Base-by-base conservation (phyloP, 1,140 invertebrate species). In the Hormaphis cornu region DNA sequence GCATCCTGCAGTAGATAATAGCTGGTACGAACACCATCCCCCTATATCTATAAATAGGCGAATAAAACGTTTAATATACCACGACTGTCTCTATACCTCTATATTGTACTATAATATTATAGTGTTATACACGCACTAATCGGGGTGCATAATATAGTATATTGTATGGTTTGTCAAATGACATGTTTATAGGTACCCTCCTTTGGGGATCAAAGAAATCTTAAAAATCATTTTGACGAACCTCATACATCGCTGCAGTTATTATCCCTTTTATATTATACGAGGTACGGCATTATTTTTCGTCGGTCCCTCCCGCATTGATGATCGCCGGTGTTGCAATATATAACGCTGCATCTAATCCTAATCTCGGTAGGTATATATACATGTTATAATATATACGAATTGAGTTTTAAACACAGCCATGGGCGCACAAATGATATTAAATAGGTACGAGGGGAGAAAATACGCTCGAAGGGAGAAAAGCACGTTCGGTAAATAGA, bases 401-500 rank as follows among this genome's bases (percentile, higher is more conserved):
- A n/a, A 52, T 56, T 56, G 30, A 56, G 53, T 56, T 37, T 56
- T 37, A 56, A 56, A 37, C 24, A 37, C 33, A 10, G 22, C 53
- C 30, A 8, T 35, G 53, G 7, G 16, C 24, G 35, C 22, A 22
- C 2, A 6, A 16, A 20, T n/a, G n/a, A n/a, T n/a, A n/a, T n/a
- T n/a, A n/a, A n/a, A n/a, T n/a, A n/a, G n/a, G n/a, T n/a, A n/a
- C n/a, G n/a, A 30, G 53, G 52, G n/a, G 53, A 56, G 18, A 56
- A 24, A 56, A n/a, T n/a, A n/a, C 24, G 53, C 53, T 16, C 20
- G 33, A 56, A n/a, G 53, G 53, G 53, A 56, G 53, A 56, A 56
- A 56, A 56, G 53, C 53, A 56, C 53, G 53, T 56, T 56, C 53
- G 20, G 53, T 37, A 56, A 56, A 56, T 56, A n/a, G n/a, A 56